phyloP scores from a whole-genome alignment of 2,888 invertebrate genomes.

The Alviniconcha strummeri region DNA sequence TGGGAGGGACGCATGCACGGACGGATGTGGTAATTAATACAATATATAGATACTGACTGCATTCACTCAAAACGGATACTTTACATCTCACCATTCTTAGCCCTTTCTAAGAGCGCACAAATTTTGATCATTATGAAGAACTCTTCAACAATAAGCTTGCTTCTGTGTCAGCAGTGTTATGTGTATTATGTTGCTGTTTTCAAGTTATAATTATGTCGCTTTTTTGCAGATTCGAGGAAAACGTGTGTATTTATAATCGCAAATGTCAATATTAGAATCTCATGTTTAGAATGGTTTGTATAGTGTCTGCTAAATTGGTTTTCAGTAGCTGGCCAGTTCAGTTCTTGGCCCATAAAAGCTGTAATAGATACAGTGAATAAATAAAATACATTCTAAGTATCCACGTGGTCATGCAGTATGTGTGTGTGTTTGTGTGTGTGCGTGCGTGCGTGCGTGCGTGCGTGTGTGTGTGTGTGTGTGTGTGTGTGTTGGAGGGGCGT shows the following conservation, averaged over 20 bases:
- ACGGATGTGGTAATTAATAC: too few relatives aligned
- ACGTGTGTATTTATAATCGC: neutral
- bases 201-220: too few relatives aligned
- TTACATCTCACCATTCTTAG: too few relatives aligned
- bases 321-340: neutral
- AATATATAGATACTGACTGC: too few relatives aligned
- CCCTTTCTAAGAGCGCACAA: too few relatives aligned
- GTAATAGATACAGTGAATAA: conserved; percentile 1
- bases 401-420: neutral
- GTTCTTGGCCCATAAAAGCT: neutral
- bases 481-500: neutral
- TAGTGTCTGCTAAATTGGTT: neutral
- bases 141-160: too few relatives aligned
- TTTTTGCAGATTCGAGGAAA: neutral
- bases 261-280: conserved; percentile 4
- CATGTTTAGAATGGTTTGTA: conserved; percentile 3
- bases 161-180: too few relatives aligned
- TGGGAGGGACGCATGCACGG: too few relatives aligned
- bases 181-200: too few relatives aligned
- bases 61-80: too few relatives aligned
- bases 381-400: neutral
- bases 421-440: neutral
- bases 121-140: too few relatives aligned
- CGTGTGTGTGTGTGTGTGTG: neutral
- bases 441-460: neutral